Percentiles rank a stretch among this genome's conserved stretches.
Evolutionary conservation across 1,140 invertebrate species (phyloP).

Genomic region (Saccostrea glomerata): DNA sequence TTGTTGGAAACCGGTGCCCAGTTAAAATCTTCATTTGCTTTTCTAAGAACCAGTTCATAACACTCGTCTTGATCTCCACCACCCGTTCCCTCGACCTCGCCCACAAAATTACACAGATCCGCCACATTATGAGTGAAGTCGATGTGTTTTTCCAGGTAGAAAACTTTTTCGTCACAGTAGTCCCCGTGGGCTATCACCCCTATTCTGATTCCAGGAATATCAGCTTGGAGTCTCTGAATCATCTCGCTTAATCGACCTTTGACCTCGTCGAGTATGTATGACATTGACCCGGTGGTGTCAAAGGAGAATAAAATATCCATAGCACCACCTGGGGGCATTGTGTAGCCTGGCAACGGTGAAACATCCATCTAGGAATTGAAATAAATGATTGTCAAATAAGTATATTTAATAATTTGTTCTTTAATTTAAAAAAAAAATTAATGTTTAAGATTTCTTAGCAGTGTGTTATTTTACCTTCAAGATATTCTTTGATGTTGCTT

Average conservation of each 20-base stretch:
- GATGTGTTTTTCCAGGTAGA: conserved; percentile 71
- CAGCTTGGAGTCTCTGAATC: conserved; percentile 70
- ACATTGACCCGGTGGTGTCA: conserved; percentile 76
- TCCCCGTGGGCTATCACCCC: conserved; percentile 74
- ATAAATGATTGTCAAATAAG: not conserved
- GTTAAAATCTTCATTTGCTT: conserved; percentile 59
- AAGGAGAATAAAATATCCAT: conserved; percentile 75
- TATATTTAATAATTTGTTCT: too few relatives aligned
- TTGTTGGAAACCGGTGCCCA: conserved; percentile 69
- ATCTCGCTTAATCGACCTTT: conserved; percentile 68
- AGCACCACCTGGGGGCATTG: not conserved
- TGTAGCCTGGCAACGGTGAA: not conserved
- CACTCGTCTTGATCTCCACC: conserved; percentile 72
- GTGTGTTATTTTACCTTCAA: not conserved
- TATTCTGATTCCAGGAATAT: conserved; percentile 70
- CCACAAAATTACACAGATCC: conserved; percentile 70
- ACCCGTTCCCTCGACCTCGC: conserved; percentile 66
- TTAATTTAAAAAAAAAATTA: too few relatives aligned
- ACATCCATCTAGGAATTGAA: not conserved
- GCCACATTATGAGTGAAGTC: conserved; percentile 67
- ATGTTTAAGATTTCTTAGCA: not conserved
- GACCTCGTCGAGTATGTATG: conserved; percentile 65
- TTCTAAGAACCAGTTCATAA: conserved; percentile 72
- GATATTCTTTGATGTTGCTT: not conserved
- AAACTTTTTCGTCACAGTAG: conserved; percentile 70